These are phyloP conservation scores for Cheilosia vernalis DNA, from an alignment of 2,888 invertebrate genomes.

Conservation along the genomic window DNA sequence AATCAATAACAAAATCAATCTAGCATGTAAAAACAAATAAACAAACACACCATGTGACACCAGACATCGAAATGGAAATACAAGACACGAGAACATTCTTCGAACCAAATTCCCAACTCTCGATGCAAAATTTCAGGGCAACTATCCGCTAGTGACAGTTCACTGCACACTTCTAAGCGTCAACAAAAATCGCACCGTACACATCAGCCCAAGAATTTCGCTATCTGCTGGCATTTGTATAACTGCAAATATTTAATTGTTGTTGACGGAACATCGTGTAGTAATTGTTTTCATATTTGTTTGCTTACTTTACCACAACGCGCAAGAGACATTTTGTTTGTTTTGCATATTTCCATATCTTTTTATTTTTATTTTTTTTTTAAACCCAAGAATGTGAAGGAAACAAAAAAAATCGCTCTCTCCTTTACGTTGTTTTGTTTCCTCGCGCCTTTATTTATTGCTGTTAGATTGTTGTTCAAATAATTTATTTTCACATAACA, in stretches of 20 bases:
- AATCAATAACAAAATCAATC: slow-evolving; percentile 45
- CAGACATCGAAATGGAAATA: slow-evolving; percentile 14
- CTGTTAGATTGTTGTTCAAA: slow-evolving; percentile 43
- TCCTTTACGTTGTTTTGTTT: slow-evolving; percentile 5
- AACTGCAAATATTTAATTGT: slow-evolving; percentile 25
- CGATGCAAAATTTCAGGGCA: too few species aligned
- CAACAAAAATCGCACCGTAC: slow-evolving; percentile 19
- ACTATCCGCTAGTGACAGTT: not conserved
- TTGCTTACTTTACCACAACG: slow-evolving; percentile 43
- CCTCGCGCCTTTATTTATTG: slow-evolving; percentile 30
- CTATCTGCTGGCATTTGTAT: not conserved
- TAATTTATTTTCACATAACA: slow-evolving; percentile 43
- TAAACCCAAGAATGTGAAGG: slow-evolving; percentile 15
- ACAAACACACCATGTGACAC: slow-evolving; percentile 5
- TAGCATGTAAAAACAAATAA: slow-evolving; percentile 39
- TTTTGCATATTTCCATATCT: slow-evolving; percentile 39
- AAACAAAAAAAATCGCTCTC: slow-evolving; percentile 2
- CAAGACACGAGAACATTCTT: not conserved
- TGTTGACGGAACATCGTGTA: slow-evolving; percentile 55
- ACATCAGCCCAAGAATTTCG: not conserved
- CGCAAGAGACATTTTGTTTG: slow-evolving; percentile 51
- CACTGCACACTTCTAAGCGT: slow-evolving; percentile 1
- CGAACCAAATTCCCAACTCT: not conserved
- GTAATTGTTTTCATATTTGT: slow-evolving; percentile 59
- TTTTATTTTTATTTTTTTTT: not conserved